Evolutionary conservation across 2,888 invertebrate genomes (phyloP), one percentile per base, ranked within the genome.

Genomic region (Eupithecia subfuscata): DNA sequence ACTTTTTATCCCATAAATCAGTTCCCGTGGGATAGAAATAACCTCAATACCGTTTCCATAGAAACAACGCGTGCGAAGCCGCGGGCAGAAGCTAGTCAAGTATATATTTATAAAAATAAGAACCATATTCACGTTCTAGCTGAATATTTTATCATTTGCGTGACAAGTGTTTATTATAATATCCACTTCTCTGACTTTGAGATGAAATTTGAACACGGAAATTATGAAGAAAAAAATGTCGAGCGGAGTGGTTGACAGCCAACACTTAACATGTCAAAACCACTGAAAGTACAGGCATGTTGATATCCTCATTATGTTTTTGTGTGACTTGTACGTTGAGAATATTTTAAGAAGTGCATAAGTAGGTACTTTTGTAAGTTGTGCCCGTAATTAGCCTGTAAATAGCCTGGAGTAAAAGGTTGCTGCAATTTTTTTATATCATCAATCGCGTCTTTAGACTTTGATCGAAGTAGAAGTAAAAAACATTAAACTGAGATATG

Each of bases 191-290:
- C 81, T 81, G 81, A 83, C 83, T 79, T 80, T 80, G 76, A 85
- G 85, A 87, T 85, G 87, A 87, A 86, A 86, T 85, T 85, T 86
- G 86, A 86, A 88, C 84, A 82, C 79, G 74, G 79, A 60, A 82
- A 83, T 86, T 88, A 88, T 86, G 85, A 85, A 82, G 82, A 81
- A 81, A 84, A 85, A 88, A 84, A 87, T 86, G 87, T 87, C 84
- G 88, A 86, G 82, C 81, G 60, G 77, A 79, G 79, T 83, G 82
- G 85, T 84, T 88, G 86, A 87, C 86, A 86, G 83, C 83, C 79
- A 73, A 77, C 84, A 88, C 84, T 90, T 89, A 86, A 79, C 79
- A 82, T 86, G 83, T 88, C 88, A 86, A 84, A 87, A 86, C 81
- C 82, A 84, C 81, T 83, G 82, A 86, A 82, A 84, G 83, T 60